phyloP scores from a whole-genome alignment of 2,113 vertebrate genomes.

The Nycticorax nycticorax region DNA sequence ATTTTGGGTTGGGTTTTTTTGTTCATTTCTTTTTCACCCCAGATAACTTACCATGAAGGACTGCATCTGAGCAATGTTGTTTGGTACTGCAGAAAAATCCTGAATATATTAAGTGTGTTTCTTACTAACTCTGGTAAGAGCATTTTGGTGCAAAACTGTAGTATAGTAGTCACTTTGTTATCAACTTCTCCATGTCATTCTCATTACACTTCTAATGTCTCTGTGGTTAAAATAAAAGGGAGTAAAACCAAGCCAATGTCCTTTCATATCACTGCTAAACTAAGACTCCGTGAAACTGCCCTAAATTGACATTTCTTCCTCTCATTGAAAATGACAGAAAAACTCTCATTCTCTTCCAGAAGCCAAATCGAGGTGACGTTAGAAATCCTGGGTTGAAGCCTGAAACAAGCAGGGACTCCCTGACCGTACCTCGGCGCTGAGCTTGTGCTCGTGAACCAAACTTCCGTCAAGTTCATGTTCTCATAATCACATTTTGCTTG shows the following conservation, averaged over 20 bases:
- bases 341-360: not conserved
- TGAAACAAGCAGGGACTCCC: not conserved
- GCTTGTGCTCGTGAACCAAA: not conserved
- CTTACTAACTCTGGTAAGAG: not conserved
- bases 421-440: not conserved
- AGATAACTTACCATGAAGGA: not conserved
- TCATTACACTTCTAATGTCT: not conserved
- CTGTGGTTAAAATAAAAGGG: not conserved
- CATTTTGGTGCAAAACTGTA: not conserved
- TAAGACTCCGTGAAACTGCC: not conserved
- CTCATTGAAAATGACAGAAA: not conserved
- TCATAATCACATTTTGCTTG: not conserved
- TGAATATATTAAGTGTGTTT: not conserved
- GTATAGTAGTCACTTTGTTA: not conserved
- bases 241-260: not conserved
- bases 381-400: not conserved
- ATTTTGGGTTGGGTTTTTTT: too few species aligned
- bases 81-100: not conserved
- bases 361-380: rapidly evolving
- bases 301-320: not conserved
- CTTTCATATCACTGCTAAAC: not conserved
- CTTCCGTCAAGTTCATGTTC: not conserved
- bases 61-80: not conserved
- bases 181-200: not conserved
- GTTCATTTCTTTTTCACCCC: not conserved